Evolutionary conservation across 2,888 invertebrate genomes (phyloP).

Genomic region (Globia sparganii): DNA sequence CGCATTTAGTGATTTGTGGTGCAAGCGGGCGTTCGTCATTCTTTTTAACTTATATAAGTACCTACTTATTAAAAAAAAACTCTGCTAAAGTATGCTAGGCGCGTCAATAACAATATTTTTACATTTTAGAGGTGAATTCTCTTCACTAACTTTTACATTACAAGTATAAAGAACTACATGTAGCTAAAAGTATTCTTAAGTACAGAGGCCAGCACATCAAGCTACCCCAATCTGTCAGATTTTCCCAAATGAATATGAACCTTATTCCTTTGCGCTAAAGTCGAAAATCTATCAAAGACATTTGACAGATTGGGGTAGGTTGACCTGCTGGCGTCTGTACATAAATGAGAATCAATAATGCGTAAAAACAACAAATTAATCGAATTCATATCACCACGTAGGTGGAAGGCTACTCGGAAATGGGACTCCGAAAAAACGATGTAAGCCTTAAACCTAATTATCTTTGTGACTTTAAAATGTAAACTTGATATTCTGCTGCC

Average conservation of each 20-base stretch:
- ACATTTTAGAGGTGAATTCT: not conserved
- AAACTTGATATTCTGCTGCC: not conserved
- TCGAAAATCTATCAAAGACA: too few relatives aligned
- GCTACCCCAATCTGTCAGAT: too few relatives aligned
- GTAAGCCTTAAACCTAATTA: not conserved
- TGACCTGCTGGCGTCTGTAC: too few relatives aligned
- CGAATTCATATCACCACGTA: not conserved
- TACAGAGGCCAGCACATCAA: too few relatives aligned
- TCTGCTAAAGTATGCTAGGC: not conserved
- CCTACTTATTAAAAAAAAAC: too few relatives aligned
- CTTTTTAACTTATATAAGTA: not conserved
- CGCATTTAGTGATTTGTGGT: not conserved
- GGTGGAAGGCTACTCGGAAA: not conserved
- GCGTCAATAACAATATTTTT: not conserved
- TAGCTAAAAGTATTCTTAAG: not conserved
- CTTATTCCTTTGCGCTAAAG: too few relatives aligned
- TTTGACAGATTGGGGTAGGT: too few relatives aligned
- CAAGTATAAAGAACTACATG: not conserved
- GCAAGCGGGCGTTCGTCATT: not conserved
- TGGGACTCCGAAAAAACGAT: not conserved
- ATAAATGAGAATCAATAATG: not conserved
- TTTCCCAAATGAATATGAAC: too few relatives aligned
- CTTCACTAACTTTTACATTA: not conserved
- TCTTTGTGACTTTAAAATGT: not conserved
- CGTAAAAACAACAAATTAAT: not conserved